These are phyloP conservation scores for Macropodus opercularis DNA, from an alignment of 2,797 vertebrate species.

Conservation along the genomic window DNA sequence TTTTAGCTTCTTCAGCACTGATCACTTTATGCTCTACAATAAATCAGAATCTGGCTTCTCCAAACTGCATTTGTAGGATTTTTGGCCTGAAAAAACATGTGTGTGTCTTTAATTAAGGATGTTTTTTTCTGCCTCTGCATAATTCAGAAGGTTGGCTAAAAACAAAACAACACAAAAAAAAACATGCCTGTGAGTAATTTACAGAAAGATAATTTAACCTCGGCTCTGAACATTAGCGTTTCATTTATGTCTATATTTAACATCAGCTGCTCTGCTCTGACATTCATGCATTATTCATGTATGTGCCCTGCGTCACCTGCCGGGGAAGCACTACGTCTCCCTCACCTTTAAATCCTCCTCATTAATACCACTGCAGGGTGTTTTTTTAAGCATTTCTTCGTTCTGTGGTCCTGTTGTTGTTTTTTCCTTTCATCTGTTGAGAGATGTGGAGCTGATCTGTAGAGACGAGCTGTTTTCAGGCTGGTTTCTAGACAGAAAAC, in stretches of 20 bases:
- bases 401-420: too few species aligned
- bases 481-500: too few species aligned
- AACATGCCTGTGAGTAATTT: constrained; percentile 44
- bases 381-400: constrained; percentile 51
- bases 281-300: constrained; percentile 67
- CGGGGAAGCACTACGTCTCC: constrained; percentile 43
- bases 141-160: constrained; percentile 28
- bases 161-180: constrained; percentile 4
- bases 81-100: constrained; percentile 8
- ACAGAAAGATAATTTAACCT: constrained; percentile 54
- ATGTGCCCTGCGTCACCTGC: constrained; percentile 56
- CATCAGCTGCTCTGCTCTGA: constrained; percentile 58
- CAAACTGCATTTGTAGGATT: constrained; percentile 2
- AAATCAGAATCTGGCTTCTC: constrained; percentile 12
- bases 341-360: constrained; percentile 61
- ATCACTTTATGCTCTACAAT: constrained; percentile 1
- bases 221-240: constrained; percentile 54
- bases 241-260: constrained; percentile 70
- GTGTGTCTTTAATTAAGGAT: constrained; percentile 42
- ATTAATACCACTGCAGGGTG: constrained; percentile 50
- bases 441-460: constrained; percentile 34
- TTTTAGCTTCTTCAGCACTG: background rate
- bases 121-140: constrained; percentile 27
- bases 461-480: too few species aligned
- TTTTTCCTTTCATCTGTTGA: constrained; percentile 8